Evolutionary conservation across 2,888 invertebrate genomes (phyloP).

Genomic region (Drosophila incognita): DNA sequence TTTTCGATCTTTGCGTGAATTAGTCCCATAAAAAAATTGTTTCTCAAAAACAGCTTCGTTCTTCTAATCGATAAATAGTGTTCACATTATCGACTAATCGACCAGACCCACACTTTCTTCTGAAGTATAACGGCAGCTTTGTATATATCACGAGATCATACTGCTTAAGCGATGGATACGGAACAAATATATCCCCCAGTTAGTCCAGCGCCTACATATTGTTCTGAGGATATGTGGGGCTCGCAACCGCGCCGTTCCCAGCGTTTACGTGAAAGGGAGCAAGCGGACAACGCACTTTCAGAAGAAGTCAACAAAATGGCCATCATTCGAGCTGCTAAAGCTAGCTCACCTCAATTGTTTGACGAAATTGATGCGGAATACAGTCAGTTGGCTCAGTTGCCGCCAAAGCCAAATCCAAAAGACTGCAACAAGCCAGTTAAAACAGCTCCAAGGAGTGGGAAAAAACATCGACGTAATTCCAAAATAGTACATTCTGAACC

Average conservation of each 20-base stretch:
- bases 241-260: slow-evolving; percentile 53
- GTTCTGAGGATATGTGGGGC: slow-evolving; percentile 33
- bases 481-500: neutral
- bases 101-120: neutral
- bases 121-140: slow-evolving; percentile 19
- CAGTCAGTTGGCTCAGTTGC: slow-evolving; percentile 37
- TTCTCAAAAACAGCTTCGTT: neutral
- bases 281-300: neutral
- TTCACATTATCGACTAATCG: neutral
- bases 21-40: neutral
- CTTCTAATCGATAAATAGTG: neutral
- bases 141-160: neutral
- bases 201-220: slow-evolving; percentile 51
- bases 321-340: neutral
- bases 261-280: slow-evolving; percentile 44
- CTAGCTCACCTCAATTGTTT: slow-evolving; percentile 54
- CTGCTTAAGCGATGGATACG: slow-evolving; percentile 10
- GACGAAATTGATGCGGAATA: slow-evolving; percentile 45
- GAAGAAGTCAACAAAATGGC: neutral
- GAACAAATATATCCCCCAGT: neutral
- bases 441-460: neutral
- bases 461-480: neutral
- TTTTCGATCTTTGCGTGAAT: neutral
- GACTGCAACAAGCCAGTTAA: neutral
- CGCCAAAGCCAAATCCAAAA: slow-evolving; percentile 1